phyloP scores from a whole-genome alignment of 2,113 vertebrate genomes.

The Cygnus buccinator region DNA sequence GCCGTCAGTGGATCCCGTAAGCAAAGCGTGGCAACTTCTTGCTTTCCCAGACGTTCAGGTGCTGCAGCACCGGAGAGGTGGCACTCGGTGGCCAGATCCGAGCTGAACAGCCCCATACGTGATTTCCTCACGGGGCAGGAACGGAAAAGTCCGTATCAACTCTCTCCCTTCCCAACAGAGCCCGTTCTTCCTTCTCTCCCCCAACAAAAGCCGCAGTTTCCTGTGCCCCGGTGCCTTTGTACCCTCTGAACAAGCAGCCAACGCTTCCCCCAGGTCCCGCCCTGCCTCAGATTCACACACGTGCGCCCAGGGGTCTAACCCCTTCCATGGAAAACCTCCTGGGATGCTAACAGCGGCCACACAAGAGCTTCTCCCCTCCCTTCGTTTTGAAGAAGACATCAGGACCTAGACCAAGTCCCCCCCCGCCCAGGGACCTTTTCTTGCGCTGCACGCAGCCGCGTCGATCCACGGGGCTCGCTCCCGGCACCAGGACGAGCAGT shows the following conservation, averaged over 20 bases:
- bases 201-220: background rate
- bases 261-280: background rate
- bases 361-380: background rate
- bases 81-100: background rate
- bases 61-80: background rate
- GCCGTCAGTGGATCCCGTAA: background rate
- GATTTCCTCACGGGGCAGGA: rapidly evolving
- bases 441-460: no score
- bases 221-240: background rate
- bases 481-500: no score
- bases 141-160: background rate
- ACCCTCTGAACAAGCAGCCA: background rate
- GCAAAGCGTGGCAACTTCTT: background rate
- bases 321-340: background rate
- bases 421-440: background rate
- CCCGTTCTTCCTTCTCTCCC: background rate
- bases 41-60: background rate
- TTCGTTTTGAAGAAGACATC: background rate
- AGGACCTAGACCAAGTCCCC: background rate
- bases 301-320: background rate
- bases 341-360: background rate
- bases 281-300: background rate
- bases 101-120: background rate
- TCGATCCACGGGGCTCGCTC: no score
- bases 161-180: background rate